Conservation (phyloP, 2,113 vertebrate genomes). For the Myodes glareolus region DNA sequence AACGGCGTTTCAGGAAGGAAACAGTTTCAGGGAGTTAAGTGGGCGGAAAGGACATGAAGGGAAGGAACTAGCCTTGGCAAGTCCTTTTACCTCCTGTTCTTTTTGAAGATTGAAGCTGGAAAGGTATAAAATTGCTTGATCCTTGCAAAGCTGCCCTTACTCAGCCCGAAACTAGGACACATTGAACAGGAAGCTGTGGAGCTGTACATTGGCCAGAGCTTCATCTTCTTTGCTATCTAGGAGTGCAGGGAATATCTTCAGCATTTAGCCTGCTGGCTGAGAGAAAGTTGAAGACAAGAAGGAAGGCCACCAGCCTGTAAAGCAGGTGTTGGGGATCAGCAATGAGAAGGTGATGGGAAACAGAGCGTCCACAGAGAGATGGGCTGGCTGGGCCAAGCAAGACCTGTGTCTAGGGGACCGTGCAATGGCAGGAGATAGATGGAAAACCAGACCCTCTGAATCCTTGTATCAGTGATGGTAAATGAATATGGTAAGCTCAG, state of each 20-base stretch:
- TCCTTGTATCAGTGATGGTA: background rate
- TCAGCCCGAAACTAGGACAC: background rate
- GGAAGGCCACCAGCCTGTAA: background rate
- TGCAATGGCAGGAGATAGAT: background rate
- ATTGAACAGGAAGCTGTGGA: background rate
- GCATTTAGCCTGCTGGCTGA: background rate
- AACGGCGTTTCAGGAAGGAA: conserved; percentile 55
- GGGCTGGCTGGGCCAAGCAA: background rate
- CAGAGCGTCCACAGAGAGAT: background rate
- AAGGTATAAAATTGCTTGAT: background rate
- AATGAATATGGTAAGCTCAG: background rate
- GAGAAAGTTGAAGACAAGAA: background rate
- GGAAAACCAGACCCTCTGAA: background rate
- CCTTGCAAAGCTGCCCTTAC: background rate
- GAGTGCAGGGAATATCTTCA: background rate
- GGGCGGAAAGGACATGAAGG: background rate
- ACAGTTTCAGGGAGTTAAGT: background rate
- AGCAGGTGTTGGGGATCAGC: background rate
- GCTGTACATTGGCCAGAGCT: background rate
- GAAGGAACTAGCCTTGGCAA: background rate
- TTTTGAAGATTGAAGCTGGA: background rate
- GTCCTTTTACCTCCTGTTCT: background rate
- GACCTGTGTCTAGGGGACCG: background rate
- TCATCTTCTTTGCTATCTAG: background rate
- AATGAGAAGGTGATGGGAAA: background rate